Conservation (phyloP, 2,797 vertebrate genomes). For the Harpagifer antarcticus region DNA sequence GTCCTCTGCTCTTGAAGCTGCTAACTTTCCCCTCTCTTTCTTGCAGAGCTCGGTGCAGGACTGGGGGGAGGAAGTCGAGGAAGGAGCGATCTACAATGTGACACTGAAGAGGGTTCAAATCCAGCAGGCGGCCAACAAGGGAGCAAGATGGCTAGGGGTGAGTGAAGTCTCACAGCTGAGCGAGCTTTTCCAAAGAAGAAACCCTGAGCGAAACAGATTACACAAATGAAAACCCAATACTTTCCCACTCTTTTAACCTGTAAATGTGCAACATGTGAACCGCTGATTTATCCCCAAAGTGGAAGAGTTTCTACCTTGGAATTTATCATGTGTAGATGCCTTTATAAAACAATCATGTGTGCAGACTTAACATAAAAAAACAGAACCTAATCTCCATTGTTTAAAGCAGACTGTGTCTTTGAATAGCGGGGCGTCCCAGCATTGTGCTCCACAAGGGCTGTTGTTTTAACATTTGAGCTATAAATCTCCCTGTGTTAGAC, state of each 20-base stretch:
- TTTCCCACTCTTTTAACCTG: constrained; percentile 29
- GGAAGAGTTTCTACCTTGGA: constrained; percentile 17
- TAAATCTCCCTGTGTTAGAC: constrained; percentile 62
- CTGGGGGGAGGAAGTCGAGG: constrained; percentile 96
- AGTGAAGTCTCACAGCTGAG: constrained; percentile 69
- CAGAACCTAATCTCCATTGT: constrained; percentile 37
- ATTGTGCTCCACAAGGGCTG: constrained; percentile 31
- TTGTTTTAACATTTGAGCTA: constrained; percentile 69
- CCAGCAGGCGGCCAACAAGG: constrained; percentile 97
- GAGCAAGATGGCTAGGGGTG: constrained; percentile 96
- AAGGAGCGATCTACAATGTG: constrained; percentile 96
- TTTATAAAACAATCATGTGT: constrained; percentile 22
- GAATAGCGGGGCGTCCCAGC: constrained; percentile 13
- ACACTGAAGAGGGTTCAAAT: constrained; percentile 96
- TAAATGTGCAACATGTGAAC: constrained; percentile 15
- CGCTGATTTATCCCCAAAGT: constrained; percentile 2
- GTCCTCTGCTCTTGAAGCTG: neutral
- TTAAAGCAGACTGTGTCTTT: constrained; percentile 4
- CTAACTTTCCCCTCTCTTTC: constrained; percentile 20
- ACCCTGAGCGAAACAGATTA: neutral
- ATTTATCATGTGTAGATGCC: constrained; percentile 13
- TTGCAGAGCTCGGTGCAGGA: constrained; percentile 95
- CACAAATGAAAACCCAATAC: neutral
- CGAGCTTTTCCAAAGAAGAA: constrained; percentile 5
- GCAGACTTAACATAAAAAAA: constrained; percentile 26